Evolutionary conservation across 2,113 vertebrate genomes (phyloP).

Genomic region (Pampusana beccarii): DNA sequence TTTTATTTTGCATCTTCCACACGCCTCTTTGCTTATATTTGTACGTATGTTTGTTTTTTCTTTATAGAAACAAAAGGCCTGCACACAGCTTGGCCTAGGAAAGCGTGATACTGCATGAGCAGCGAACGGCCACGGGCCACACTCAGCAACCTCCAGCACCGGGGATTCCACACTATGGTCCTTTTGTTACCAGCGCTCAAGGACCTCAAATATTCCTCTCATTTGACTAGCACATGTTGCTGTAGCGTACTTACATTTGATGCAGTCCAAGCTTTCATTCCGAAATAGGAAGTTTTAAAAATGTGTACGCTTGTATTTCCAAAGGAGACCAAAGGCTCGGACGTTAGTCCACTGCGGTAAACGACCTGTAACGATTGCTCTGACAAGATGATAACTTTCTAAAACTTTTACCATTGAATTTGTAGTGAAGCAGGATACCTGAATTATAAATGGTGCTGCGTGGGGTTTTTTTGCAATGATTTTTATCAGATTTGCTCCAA

Average conservation of each 20-base stretch:
- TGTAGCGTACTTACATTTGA: not conserved
- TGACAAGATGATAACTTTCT: not conserved
- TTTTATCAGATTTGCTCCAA: not conserved
- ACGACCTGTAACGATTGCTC: not conserved
- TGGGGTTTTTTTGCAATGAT: no score
- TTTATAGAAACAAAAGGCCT: not conserved
- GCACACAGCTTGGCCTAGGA: not conserved
- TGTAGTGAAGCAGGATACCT: not conserved
- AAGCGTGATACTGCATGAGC: not conserved
- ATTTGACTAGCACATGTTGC: slow-evolving; percentile 19
- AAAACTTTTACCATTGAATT: not conserved
- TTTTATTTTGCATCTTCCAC: not conserved
- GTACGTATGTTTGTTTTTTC: not conserved
- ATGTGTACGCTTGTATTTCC: not conserved
- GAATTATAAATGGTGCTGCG: not conserved
- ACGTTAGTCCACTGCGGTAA: rapidly evolving
- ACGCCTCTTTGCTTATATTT: not conserved
- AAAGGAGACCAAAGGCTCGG: not conserved
- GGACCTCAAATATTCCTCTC: slow-evolving; percentile 15
- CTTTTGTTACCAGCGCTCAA: slow-evolving; percentile 34
- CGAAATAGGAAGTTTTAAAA: not conserved
- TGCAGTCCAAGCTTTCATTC: not conserved
- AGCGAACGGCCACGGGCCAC: not conserved
- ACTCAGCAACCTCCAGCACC: slow-evolving; percentile 28
- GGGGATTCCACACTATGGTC: slow-evolving; percentile 2